A percentile compares a stretch with the other conserved stretches of the same genome.
phyloP scores from a whole-genome alignment of 2,888 invertebrate species.

The Pemphredon lugubris region DNA sequence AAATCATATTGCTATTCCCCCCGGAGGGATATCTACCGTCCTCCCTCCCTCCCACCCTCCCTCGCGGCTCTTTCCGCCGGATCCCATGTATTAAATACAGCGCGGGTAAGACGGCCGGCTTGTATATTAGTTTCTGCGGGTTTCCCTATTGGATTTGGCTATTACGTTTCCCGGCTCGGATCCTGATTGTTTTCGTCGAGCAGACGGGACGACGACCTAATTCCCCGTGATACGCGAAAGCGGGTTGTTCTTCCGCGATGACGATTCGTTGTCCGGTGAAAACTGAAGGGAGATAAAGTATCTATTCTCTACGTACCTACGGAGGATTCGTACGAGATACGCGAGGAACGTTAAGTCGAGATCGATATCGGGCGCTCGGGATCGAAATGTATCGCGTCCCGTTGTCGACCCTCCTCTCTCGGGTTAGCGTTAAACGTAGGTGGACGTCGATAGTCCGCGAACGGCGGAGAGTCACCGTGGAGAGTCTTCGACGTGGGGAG shows the following conservation, averaged over 20 bases:
- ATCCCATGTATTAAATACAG: constrained; percentile 63
- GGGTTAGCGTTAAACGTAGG: too few relatives aligned
- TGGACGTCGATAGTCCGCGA: too few relatives aligned
- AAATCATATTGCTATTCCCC: constrained; percentile 79
- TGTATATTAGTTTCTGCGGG: constrained; percentile 66
- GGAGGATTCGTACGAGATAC: too few relatives aligned
- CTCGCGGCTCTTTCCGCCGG: constrained; percentile 15
- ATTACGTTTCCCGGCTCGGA: constrained; percentile 51
- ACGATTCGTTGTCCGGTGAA: too few relatives aligned
- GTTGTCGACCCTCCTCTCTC: too few relatives aligned
- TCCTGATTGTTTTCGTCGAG: constrained; percentile 58
- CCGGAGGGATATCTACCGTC: constrained; percentile 44
- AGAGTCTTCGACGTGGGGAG: background rate
- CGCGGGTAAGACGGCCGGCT: constrained; percentile 61
- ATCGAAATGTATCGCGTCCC: too few relatives aligned
- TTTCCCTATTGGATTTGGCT: constrained; percentile 62
- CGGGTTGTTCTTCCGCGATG: constrained; percentile 9
- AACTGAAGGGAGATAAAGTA: too few relatives aligned
- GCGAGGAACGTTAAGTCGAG: too few relatives aligned
- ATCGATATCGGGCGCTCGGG: too few relatives aligned
- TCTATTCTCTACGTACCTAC: too few relatives aligned
- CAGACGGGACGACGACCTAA: constrained; percentile 28
- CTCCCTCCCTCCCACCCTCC: constrained; percentile 5
- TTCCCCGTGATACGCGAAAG: constrained; percentile 12
- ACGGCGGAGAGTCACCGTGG: too few relatives aligned